These are phyloP conservation scores for Orthosia gracilis DNA, from an alignment of 2,888 invertebrate species.

Conservation along the genomic window DNA sequence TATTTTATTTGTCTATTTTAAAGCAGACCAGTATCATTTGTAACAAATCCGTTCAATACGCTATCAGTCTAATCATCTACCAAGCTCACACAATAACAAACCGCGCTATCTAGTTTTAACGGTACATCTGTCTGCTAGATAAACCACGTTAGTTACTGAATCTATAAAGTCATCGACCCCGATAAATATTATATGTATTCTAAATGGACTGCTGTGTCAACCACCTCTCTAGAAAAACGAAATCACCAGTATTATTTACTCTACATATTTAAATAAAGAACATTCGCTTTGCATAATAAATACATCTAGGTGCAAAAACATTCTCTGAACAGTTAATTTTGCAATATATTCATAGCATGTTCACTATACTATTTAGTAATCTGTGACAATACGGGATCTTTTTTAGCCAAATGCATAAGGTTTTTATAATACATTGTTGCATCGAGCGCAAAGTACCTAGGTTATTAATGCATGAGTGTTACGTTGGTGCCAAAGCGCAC, in stretches of 20 bases:
- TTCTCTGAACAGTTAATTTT: not conserved
- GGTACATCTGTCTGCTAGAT: slow-evolving; percentile 4
- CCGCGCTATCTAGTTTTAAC: not conserved
- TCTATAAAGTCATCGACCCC: slow-evolving; percentile 45
- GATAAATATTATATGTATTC: not conserved
- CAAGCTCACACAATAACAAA: slow-evolving; percentile 6
- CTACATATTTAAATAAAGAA: slow-evolving; percentile 15
- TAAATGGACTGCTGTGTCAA: slow-evolving; percentile 25
- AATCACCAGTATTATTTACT: slow-evolving; percentile 31
- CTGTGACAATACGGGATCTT: not conserved
- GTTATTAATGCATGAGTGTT: too few relatives aligned
- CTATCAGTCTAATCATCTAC: slow-evolving; percentile 6
- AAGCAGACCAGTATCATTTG: not conserved
- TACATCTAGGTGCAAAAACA: not conserved
- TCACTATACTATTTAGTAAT: too few relatives aligned
- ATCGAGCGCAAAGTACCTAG: too few relatives aligned
- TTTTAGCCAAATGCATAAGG: too few relatives aligned
- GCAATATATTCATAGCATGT: not conserved
- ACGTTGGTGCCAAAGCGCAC: too few relatives aligned
- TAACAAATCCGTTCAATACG: slow-evolving; percentile 2
- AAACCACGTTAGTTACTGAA: slow-evolving; percentile 22
- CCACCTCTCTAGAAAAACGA: not conserved
- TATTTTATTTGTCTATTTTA: not conserved
- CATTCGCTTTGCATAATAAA: not conserved
- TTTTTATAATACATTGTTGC: too few relatives aligned